Evolutionary conservation across 2,888 invertebrate genomes (phyloP), one percentile per base, ranked within the genome.

Genomic region (Campoplex capitator): DNA sequence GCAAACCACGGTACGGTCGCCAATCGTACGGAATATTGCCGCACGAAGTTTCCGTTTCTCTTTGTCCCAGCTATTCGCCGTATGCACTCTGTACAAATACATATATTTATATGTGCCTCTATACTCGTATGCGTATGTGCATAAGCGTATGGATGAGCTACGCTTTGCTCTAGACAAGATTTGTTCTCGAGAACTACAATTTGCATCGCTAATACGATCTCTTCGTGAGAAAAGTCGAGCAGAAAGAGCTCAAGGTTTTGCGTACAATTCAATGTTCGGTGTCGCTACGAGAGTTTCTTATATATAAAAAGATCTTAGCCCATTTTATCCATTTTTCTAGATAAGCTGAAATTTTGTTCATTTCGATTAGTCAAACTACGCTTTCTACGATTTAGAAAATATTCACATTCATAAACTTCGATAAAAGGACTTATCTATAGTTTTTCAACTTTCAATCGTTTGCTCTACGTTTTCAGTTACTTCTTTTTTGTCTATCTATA

Each of bases 191-290:
- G 84, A 85, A 86, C 85, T 89, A 74, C 88, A 86, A 91, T 89
- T 89, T 89, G 89, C 89, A 90, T 89, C 85, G 88, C 89, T 90
- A 87, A 90, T 91, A 88, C 88, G 84, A 82, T 86, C 87, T 86
- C 65, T 58, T 23, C 77, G 71, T 83, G 74, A 82, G 87, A 77
- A 86, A 86, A 88, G 83, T 88, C 83, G 68, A 77, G 73, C 77
- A 54, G 74, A 13, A 65, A 70, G n/a, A 68, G 79, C 84, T 74
- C 74, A 82, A 77, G 48, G 42, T 77, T 81, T 78, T 58, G 70
- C 68, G 67, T 56, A 13, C 32, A 71, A 16, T 54, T 42, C 42
- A 42, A 42, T 9, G 42, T 42, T 42, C 3, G 7, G 7, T 38
- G 16, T 58, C 42, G 35, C 80, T 68, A 77, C 76, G 65, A 67